Conservation (phyloP, 2,113 vertebrate genomes). For the Pseudorasbora parva region DNA sequence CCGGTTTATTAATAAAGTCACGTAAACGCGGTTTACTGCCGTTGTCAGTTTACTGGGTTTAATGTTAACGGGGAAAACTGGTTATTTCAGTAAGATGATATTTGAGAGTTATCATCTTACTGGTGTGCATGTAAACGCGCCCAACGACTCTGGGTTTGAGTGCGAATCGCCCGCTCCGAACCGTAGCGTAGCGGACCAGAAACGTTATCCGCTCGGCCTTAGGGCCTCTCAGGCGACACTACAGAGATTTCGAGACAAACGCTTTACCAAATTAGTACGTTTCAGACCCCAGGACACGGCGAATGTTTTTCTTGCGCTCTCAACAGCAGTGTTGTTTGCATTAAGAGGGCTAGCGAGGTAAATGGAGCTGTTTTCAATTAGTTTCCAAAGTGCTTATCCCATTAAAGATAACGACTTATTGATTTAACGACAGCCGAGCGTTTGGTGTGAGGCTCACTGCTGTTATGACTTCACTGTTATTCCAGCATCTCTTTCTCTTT, state of each 20-base stretch:
- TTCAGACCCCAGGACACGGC: slow-evolving; percentile 46
- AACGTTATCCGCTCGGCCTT: slow-evolving; percentile 29
- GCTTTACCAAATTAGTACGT: slow-evolving; percentile 64
- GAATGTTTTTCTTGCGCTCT: slow-evolving; percentile 55
- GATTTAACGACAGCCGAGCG: slow-evolving; percentile 96
- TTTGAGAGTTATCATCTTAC: too few species aligned
- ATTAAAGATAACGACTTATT: slow-evolving; percentile 99
- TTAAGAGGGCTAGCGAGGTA: slow-evolving; percentile 84
- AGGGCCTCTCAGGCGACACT: slow-evolving; percentile 28
- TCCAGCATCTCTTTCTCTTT: slow-evolving; percentile 25
- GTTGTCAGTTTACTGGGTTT: too few species aligned
- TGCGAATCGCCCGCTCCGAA: neutral
- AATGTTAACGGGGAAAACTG: too few species aligned
- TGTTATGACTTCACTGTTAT: slow-evolving; percentile 78
- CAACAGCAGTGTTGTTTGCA: slow-evolving; percentile 81
- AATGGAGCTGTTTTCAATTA: slow-evolving; percentile 99
- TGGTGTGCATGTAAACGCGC: too few species aligned
- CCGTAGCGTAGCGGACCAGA: neutral
- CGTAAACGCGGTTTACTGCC: too few species aligned
- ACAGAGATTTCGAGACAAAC: slow-evolving; percentile 53
- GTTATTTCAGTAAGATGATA: too few species aligned
- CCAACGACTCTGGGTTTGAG: neutral
- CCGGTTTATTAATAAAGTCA: too few species aligned
- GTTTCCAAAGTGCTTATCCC: slow-evolving; percentile 99
- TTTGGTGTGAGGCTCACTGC: slow-evolving; percentile 89